Evolutionary conservation across 1,140 invertebrate genomes (phyloP).

Genomic region (Sitobion miscanthi): DNA sequence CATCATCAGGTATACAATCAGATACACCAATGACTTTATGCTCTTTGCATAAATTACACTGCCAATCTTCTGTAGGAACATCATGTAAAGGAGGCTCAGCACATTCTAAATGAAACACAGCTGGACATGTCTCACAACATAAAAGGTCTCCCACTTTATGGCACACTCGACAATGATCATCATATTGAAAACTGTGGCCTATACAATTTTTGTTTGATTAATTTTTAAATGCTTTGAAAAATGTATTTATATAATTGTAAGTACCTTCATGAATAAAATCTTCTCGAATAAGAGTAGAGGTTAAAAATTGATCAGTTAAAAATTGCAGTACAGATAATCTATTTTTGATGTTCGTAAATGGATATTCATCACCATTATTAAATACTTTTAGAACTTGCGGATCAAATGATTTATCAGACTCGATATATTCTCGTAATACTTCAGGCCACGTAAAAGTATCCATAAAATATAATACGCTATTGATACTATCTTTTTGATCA

Average conservation of each 20-base stretch:
- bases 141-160: constrained; percentile 93
- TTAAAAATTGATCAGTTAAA: constrained; percentile 91
- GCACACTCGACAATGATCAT: constrained; percentile 94
- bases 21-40: constrained; percentile 89
- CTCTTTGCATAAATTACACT: constrained; percentile 89
- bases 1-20: constrained; percentile 89
- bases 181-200: constrained; percentile 85
- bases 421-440: constrained; percentile 84
- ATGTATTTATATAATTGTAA: not conserved
- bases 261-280: constrained; percentile 92
- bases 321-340: constrained; percentile 87
- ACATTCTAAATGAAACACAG: constrained; percentile 95
- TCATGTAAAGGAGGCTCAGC: constrained; percentile 91
- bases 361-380: constrained; percentile 79
- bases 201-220: constrained; percentile 59
- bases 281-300: constrained; percentile 91
- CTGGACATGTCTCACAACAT: constrained; percentile 96
- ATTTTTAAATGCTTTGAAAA: not conserved
- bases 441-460: constrained; percentile 96
- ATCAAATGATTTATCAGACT: constrained; percentile 84
- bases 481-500: constrained; percentile 96
- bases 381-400: constrained; percentile 73
- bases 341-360: constrained; percentile 82
- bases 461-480: constrained; percentile 88
- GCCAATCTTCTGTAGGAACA: constrained; percentile 96